Base-by-base conservation (phyloP, 53 echinoderm and acorn worm species). In the Luidia sarsii region DNA sequence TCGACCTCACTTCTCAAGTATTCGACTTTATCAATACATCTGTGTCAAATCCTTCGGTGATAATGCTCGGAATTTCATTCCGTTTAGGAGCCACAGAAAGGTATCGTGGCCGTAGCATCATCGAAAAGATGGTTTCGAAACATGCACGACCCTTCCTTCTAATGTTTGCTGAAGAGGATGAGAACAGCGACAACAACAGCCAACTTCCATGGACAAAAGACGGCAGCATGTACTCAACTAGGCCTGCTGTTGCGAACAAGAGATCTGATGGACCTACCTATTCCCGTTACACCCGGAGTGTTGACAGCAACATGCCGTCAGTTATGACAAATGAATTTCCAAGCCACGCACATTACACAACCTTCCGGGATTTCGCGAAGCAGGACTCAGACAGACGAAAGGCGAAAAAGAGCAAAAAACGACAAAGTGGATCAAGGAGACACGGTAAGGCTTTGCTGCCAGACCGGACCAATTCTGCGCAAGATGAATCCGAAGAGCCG, bases 61-160 rank as follows among this genome's bases (percentile, higher is more conserved):
- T 90, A 13, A 67, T 23, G 7, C 64, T 90, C 23, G 90, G 86
- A 1, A 65, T 86, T 66, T 75, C 86, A 31, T 68, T 80, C 65
- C 45, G 57, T 56, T 15, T 65, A 48, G 65, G 56, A 55, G 61
- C 37, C 15, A 45, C 29, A 20, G 6, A 23, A 22, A 38, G 54
- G 21, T 65, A 35, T 24, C 57, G 35, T 35, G 64, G 52, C 1
- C 33, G 51, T 18, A 30, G 18, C 9, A 53, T 54, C 33, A 33
- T 75, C 0, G 67, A 64, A 20, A 83, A 70, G 32, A 55, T 81
- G 24, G 18, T 86, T 13, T 70, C 83, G 13, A 89, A 87, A 52
- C 87, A 87, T 9, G 89, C 79, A 16, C 81, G 83, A 27, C 93
- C 93, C 39, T 93, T 89, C 63, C 45, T 87, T 39, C 63, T 92